Evolutionary conservation across 2,797 vertebrate species (phyloP), one percentile per base, ranked within the genome.

Genomic region (Amniataba percoides): DNA sequence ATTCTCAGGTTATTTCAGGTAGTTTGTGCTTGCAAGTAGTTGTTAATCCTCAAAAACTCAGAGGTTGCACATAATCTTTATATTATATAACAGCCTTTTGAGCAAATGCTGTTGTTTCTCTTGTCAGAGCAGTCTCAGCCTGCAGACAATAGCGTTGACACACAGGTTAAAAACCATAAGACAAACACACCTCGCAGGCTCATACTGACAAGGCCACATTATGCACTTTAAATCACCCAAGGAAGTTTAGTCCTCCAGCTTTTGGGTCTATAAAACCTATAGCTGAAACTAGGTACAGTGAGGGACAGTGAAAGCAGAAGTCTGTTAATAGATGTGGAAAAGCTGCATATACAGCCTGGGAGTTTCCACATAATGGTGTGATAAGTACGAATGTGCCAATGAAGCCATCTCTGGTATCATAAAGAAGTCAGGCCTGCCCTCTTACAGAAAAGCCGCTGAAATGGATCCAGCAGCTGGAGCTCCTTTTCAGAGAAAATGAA

Each of bases 401-500:
- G 34, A 77, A 79, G 70, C 48, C 12, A 5, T 73, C 53, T 51
- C 66, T 14, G 65, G 23, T 11, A 55, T 63, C 65, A 65, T 74
- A 64, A 69, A 74, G 72, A 36, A 21, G 52, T 62, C 67, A 6
- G 55, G 39, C 16, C 45, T 59, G 19, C 13, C 48, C 51, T 77
- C 43, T 72, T 46, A 46, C 5, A 58, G 52, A 66, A 27, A 34
- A 11, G 49, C 71, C 40, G 57, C 13, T 78, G 67, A 83, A 87
- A 79, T 71, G 34, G 67, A 86, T 85, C 59, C 74, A 23, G 73
- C 69, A 80, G 74, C 51, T 63, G 18, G 15, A 78, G 57, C 23
- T 49, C 12, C 58, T 81, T 73, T 76, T 52, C 74, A 69, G 31
- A 78, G 40, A 64, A 84, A 84, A 85, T 77, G 25, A 80, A 85